Evolutionary conservation across 2,888 invertebrate species (phyloP).

Genomic region (Meloe dianella): DNA sequence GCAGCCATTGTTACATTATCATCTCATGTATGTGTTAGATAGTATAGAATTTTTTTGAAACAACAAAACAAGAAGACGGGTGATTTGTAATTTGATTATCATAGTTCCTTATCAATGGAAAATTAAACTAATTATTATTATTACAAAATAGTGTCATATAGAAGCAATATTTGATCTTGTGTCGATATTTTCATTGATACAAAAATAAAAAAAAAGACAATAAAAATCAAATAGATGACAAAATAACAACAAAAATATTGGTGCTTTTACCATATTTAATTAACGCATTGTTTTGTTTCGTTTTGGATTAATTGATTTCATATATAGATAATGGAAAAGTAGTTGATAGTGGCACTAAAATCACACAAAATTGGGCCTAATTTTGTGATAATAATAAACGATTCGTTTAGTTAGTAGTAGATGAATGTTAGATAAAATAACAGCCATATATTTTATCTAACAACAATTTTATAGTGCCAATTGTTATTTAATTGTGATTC

Average conservation of each 20-base stretch:
- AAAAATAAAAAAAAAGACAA: slow-evolving; percentile 23
- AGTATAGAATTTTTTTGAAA: no score
- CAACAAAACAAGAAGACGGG: slow-evolving; percentile 21
- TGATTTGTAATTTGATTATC: slow-evolving; percentile 11
- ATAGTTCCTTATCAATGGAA: not conserved
- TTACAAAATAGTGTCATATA: not conserved
- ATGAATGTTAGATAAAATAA: slow-evolving; percentile 39
- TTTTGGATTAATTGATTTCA: slow-evolving; percentile 11
- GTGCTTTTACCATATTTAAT: not conserved
- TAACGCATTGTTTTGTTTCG: no score
- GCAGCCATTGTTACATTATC: slow-evolving; percentile 38
- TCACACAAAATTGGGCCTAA: slow-evolving; percentile 41
- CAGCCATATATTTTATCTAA: slow-evolving; percentile 50
- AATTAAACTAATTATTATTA: not conserved
- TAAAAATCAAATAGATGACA: slow-evolving; percentile 15
- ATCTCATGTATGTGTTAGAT: not conserved
- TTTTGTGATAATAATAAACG: slow-evolving; percentile 36
- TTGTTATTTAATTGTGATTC: slow-evolving; percentile 11
- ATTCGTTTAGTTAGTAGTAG: not conserved
- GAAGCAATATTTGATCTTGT: slow-evolving; percentile 8
- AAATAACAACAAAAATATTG: slow-evolving; percentile 4
- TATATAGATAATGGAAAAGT: not conserved
- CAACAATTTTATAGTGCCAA: slow-evolving; percentile 28
- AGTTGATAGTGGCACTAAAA: slow-evolving; percentile 29
- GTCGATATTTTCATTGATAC: slow-evolving; percentile 9